Conservation (phyloP, 2,113 vertebrate genomes). For the Istiophorus platypterus region DNA sequence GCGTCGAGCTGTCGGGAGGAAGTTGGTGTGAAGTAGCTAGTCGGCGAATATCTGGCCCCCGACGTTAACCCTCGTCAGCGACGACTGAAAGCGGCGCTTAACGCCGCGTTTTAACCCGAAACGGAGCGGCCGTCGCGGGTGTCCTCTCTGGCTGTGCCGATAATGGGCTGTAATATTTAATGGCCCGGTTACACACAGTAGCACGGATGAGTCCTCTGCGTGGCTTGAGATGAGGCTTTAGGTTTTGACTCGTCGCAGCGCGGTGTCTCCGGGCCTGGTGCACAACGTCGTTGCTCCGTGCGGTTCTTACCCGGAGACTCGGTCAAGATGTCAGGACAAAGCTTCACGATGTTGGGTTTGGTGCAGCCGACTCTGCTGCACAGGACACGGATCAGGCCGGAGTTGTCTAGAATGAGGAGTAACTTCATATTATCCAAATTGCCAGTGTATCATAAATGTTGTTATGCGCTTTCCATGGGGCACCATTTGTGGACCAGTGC, state of each 20-base stretch:
- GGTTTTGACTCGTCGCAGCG: conserved; percentile 59
- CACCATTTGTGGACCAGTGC: conserved; percentile 23
- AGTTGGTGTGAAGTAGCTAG: conserved; percentile 32
- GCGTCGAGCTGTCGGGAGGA: conserved; percentile 23
- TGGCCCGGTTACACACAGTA: conserved; percentile 9
- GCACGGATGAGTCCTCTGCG: conserved; percentile 14
- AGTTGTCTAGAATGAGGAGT: conserved; percentile 1
- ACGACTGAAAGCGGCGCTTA: neutral
- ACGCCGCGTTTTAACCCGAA: neutral
- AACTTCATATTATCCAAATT: conserved; percentile 41
- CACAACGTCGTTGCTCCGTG: conserved; percentile 26
- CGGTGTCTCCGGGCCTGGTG: conserved; percentile 38
- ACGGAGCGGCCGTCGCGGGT: neutral
- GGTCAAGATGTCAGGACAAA: no score
- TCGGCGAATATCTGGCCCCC: neutral
- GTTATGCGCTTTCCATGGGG: conserved; percentile 41
- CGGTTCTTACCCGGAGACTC: no score
- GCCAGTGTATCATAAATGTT: conserved; percentile 38
- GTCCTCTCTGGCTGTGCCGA: neutral
- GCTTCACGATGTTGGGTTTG: neutral
- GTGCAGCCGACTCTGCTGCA: neutral
- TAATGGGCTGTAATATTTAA: neutral
- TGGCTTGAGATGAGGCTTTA: conserved; percentile 39
- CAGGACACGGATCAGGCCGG: conserved; percentile 5
- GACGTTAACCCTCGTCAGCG: neutral